Conservation (phyloP, 2,797 vertebrate genomes). For the Dicrostonyx torquatus region DNA sequence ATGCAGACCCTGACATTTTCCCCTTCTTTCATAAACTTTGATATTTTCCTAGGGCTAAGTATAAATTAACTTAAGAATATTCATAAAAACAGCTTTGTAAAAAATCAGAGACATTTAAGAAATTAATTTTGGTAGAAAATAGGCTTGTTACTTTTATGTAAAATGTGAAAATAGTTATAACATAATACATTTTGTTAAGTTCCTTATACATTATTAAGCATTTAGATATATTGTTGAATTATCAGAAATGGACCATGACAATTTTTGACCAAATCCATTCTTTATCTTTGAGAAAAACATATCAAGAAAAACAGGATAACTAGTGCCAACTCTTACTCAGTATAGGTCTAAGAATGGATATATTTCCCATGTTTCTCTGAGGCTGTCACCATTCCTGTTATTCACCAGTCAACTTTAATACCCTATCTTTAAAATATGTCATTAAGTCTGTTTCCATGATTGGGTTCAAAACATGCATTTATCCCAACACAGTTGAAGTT, state of each 20-base stretch:
- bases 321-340: not conserved
- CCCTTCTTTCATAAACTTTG: not conserved
- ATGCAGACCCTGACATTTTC: not conserved
- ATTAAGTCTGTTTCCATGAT: not conserved
- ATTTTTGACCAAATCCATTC: not conserved
- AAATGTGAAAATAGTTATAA: constrained; percentile 18
- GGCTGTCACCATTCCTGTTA: not conserved
- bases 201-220: not conserved
- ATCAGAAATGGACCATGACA: not conserved
- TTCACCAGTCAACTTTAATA: constrained; percentile 6
- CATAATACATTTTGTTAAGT: not conserved
- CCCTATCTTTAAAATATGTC: constrained; percentile 22
- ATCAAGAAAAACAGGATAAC: not conserved
- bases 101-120: constrained; percentile 10
- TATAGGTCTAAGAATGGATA: not conserved
- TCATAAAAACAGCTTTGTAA: not conserved
- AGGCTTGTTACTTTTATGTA: not conserved
- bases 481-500: not conserved
- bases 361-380: not conserved
- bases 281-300: not conserved
- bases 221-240: constrained; percentile 32
- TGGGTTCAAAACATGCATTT: constrained; percentile 33
- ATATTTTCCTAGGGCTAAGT: not conserved
- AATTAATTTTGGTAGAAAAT: not conserved
- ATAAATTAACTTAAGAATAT: not conserved